Evolutionary conservation across 37 sponge, comb jelly and placozoan species (phyloP).

Genomic region (Crambe crambe): DNA sequence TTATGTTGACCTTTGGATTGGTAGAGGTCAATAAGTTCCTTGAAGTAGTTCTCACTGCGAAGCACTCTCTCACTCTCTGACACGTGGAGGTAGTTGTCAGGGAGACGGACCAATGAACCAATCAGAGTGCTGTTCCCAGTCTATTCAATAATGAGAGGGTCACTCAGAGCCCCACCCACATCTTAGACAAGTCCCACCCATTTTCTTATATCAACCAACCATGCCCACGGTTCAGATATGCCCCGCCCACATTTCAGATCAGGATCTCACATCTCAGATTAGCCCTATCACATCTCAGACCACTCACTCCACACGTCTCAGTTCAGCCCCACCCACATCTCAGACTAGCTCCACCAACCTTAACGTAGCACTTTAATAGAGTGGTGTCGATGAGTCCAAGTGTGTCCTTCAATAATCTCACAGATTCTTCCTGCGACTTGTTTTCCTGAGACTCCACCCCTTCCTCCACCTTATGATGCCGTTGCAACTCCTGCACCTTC

Average conservation of each 20-base stretch:
- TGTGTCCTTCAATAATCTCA: constrained; percentile 6
- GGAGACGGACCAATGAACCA: constrained; percentile 78
- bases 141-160: background rate
- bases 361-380: constrained; percentile 84
- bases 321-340: background rate
- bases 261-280: too few species aligned
- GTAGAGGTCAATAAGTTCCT: constrained; percentile 86
- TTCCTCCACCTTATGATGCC: constrained; percentile 11
- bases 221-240: background rate
- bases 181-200: background rate
- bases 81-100: constrained; percentile 74
- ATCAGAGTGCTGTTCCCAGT: constrained; percentile 74
- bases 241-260: constrained; percentile 57
- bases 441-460: constrained; percentile 9
- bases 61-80: constrained; percentile 77
- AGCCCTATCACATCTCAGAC: too few species aligned
- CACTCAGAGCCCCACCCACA: background rate
- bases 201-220: constrained; percentile 69
- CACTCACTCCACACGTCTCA: too few species aligned
- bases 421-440: background rate
- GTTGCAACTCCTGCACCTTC: constrained; percentile 32
- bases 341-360: constrained; percentile 29
- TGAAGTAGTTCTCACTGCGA: constrained; percentile 41
- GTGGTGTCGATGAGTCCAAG: constrained; percentile 84
- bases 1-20: constrained; percentile 63